A percentile compares a stretch with the other conserved stretches of the same genome.
Evolutionary conservation across 92 coral and sea anemone species (phyloP).

Genomic region (Palythoa caribaeorum): DNA sequence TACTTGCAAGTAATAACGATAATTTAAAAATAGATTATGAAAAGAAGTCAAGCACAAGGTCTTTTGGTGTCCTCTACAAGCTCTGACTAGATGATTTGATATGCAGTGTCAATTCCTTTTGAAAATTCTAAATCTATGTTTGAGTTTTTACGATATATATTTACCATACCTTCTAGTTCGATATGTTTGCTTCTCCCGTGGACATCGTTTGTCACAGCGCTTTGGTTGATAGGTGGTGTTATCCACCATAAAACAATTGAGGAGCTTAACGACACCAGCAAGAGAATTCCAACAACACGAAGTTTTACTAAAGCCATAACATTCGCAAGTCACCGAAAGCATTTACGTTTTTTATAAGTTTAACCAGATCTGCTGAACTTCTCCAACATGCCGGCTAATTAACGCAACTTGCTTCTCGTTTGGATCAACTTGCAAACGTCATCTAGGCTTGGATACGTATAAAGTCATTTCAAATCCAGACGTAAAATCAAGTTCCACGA

Average conservation of each 20-base stretch:
- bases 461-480: slow-evolving; percentile 31
- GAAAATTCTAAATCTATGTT: not conserved
- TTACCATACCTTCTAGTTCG: not conserved
- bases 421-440: not conserved
- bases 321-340: not conserved
- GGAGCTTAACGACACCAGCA: slow-evolving; percentile 14
- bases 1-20: not conserved
- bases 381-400: not conserved
- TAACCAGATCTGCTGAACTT: not conserved
- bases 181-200: not conserved
- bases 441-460: not conserved
- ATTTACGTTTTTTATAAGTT: not conserved
- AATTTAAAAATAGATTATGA: not conserved
- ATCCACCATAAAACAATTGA: slow-evolving; percentile 37
- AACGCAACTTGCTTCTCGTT: not conserved
- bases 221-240: slow-evolving; percentile 25
- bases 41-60: not conserved
- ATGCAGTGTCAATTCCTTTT: not conserved
- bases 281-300: slow-evolving; percentile 15
- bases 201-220: not conserved
- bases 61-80: not conserved
- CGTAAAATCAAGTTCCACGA: not conserved
- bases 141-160: not conserved
- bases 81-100: not conserved
- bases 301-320: slow-evolving; percentile 15